Conservation (phyloP, 37 sponge, comb jelly and placozoan species). For the Haliclona indistincta region DNA sequence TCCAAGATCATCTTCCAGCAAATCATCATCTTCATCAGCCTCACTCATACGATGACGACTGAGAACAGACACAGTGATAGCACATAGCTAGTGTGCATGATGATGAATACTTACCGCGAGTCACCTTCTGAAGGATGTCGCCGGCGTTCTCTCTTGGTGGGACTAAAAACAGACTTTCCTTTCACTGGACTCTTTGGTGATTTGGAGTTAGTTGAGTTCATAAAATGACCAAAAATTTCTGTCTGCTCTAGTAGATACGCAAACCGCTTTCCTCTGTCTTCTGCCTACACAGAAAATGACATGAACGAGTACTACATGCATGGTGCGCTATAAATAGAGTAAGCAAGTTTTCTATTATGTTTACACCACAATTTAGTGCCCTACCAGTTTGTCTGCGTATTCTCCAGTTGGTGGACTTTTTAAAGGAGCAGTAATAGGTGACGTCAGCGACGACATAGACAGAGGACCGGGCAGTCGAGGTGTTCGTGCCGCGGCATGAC, state of each 20-base stretch:
- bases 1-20: constrained; percentile 55
- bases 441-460: background rate
- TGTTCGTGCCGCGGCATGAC: no score
- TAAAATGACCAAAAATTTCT: constrained; percentile 96
- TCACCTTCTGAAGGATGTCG: constrained; percentile 69
- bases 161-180: constrained; percentile 30
- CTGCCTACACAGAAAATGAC: constrained; percentile 15
- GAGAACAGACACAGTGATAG: background rate
- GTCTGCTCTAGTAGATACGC: constrained; percentile 93
- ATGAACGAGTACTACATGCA: background rate
- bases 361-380: background rate
- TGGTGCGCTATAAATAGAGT: constrained; percentile 2
- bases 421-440: constrained; percentile 10
- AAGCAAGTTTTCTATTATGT: background rate
- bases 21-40: constrained; percentile 95
- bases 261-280: constrained; percentile 89
- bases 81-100: background rate
- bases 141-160: constrained; percentile 37
- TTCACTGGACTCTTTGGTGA: constrained; percentile 91
- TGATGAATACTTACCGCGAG: constrained; percentile 54
- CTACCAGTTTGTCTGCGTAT: constrained; percentile 61
- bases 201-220: constrained; percentile 69
- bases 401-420: constrained; percentile 46
- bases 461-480: no score
- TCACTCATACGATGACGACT: constrained; percentile 94